phyloP scores from a whole-genome alignment of 1,140 invertebrate species.

The Drosophila mayri region DNA sequence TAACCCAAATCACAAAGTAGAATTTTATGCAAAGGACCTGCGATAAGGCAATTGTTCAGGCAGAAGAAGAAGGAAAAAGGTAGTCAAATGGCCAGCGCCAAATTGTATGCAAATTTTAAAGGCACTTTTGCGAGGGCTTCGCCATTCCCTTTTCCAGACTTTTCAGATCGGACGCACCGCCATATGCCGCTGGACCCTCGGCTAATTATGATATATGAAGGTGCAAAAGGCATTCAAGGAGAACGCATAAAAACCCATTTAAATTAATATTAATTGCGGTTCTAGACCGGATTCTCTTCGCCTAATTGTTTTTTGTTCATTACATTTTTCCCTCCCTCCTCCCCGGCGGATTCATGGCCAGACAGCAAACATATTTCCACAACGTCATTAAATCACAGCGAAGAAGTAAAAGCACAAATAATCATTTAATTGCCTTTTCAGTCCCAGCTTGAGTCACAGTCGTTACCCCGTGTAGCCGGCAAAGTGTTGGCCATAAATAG shows the following conservation, averaged over 20 bases:
- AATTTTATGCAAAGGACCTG: conserved; percentile 63
- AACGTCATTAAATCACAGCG: conserved; percentile 59
- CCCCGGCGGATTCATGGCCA: too few species aligned
- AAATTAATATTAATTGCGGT: conserved; percentile 80
- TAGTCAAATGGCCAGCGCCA: conserved; percentile 2
- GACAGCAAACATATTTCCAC: conserved; percentile 62
- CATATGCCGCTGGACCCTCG: conserved; percentile 27
- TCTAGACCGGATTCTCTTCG: conserved; percentile 40
- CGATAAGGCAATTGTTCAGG: conserved; percentile 30
- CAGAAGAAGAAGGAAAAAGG: conserved; percentile 29
- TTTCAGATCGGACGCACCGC: background rate
- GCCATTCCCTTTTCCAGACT: conserved; percentile 1
- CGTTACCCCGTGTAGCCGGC: conserved; percentile 35
- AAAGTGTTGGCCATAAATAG: conserved; percentile 69
- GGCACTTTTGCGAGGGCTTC: conserved; percentile 15
- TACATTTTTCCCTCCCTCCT: conserved; percentile 32
- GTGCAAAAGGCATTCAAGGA: conserved; percentile 31
- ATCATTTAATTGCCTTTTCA: conserved; percentile 70
- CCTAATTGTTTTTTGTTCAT: conserved; percentile 75
- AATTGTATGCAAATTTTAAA: conserved; percentile 69
- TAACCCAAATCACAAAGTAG: conserved; percentile 51
- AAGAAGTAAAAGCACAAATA: conserved; percentile 64
- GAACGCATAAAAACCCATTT: conserved; percentile 63
- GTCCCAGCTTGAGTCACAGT: conserved; percentile 32
- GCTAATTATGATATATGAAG: conserved; percentile 78